Evolutionary conservation across 2,888 invertebrate species (phyloP), one percentile per base, ranked within the genome.

Genomic region (Xanthia togata): DNA sequence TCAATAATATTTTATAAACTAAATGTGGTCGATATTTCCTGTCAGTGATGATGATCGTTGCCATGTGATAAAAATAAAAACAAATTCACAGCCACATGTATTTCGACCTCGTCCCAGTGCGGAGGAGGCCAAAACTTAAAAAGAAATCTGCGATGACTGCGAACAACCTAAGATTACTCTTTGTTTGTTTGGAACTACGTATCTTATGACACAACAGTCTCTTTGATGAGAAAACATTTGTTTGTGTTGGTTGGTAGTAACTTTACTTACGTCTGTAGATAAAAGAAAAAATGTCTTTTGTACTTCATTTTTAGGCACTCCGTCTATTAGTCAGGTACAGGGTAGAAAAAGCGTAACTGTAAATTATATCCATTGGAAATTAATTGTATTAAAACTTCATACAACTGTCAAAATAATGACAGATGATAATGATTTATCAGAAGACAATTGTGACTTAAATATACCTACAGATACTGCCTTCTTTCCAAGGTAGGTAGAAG

Each of bases 111-210:
- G 5, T 26, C 12, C 8, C 23, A 73, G 38, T 59, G 12, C 6
- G n/a, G 5, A 60, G n/a, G 35, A 59, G 35, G 59, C 44, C 38
- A 47, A 74, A 38, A 68, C n/a, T 47, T 23, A 35, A 74, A 73
- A 53, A 72, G 72, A 71, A 59, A 11, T 57, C 44, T 74, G 47
- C 26, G 44, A 38, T 71, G 38, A 74, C 59, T 38, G 57, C 23
- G 75, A 75, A 59, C 26, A 47, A 59, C 75, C 75, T 47, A 75
- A 73, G 73, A 73, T 75, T 73, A 73, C 59, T 73, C 59, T 73
- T 57, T 73, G 74, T 73, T 73, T 74, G 57, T 60, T 68, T 35
- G 35, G 38, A 73, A 73, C 75, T 47, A 38, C 14, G 73, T 47
- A 74, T 59, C 47, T 47, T 47, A 59, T 23, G 44, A 74, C 59